A percentile compares a stretch with the other conserved stretches of the same genome.
phyloP scores from a whole-genome alignment of 2,888 invertebrate species.

The Balanococcus diminutus region DNA sequence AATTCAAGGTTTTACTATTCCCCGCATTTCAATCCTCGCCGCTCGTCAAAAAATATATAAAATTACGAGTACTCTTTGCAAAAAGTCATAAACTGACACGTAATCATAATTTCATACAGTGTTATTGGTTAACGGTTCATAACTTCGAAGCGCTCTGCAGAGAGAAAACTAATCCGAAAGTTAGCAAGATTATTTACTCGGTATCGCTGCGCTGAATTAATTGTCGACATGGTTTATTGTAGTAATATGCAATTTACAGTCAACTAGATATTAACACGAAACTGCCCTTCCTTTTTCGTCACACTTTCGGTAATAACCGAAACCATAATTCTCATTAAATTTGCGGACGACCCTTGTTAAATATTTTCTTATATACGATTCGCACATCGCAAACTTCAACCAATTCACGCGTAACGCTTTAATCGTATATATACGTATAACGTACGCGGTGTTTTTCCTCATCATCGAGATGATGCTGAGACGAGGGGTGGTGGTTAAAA shows the following conservation, averaged over 20 bases:
- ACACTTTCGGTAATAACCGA: conserved; percentile 47
- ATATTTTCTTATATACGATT: conserved; percentile 38
- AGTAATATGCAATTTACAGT: conserved; percentile 54
- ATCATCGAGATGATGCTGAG: neutral
- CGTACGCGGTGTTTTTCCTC: neutral
- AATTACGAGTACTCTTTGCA: conserved; percentile 34
- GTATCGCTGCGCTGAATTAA: conserved; percentile 50
- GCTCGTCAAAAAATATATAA: conserved; percentile 39
- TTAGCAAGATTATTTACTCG: conserved; percentile 50
- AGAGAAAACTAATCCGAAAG: conserved; percentile 51
- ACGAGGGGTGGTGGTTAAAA: neutral
- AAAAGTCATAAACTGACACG: conserved; percentile 54
- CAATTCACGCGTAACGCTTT: neutral
- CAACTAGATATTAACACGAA: conserved; percentile 51
- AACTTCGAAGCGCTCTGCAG: conserved; percentile 34
- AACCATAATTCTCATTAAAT: conserved; percentile 47
- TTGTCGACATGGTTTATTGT: conserved; percentile 54
- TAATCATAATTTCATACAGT: conserved; percentile 55
- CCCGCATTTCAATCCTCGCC: conserved; percentile 3
- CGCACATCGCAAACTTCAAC: neutral
- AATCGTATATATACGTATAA: neutral
- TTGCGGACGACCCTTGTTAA: conserved; percentile 50
- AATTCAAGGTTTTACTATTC: conserved; percentile 39
- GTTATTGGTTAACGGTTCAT: conserved; percentile 52
- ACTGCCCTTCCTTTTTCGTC: conserved; percentile 51